phyloP scores from a whole-genome alignment of 2,113 vertebrate species.

The Trichechus manatus region DNA sequence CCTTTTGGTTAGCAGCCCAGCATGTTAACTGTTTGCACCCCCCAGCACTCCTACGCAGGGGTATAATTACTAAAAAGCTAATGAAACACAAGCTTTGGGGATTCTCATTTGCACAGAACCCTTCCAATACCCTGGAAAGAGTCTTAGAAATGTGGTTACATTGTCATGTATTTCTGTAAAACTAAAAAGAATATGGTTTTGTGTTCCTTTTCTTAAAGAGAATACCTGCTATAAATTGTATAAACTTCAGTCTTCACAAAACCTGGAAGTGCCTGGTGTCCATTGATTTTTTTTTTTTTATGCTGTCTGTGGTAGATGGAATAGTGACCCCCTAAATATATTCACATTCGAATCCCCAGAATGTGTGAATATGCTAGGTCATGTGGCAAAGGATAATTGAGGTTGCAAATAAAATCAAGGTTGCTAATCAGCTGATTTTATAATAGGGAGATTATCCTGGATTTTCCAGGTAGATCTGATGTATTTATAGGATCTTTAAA shows the following conservation, averaged over 20 bases:
- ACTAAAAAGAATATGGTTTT: neutral
- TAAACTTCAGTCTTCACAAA: neutral
- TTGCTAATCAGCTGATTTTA: no score
- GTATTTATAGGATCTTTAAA: no score
- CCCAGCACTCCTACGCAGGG: neutral
- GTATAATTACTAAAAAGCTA: neutral
- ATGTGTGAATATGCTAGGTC: no score
- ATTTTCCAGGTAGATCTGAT: no score
- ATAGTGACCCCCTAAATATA: no score
- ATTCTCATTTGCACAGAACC: neutral
- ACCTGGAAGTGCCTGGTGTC: neutral
- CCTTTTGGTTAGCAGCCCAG: no score
- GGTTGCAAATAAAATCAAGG: no score
- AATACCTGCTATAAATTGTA: neutral
- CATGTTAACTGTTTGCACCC: no score
- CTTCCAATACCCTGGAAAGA: neutral
- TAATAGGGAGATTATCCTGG: no score
- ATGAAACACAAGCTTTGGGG: neutral
- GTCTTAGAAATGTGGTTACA: neutral
- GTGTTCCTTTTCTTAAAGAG: constrained; percentile 9
- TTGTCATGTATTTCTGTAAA: neutral
- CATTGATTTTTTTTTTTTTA: neutral
- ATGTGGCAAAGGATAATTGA: no score
- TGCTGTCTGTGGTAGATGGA: neutral
- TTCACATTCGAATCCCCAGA: no score